Base-by-base conservation (phyloP, 2,797 vertebrate genomes). In the Triplophysa yarkandensis region DNA sequence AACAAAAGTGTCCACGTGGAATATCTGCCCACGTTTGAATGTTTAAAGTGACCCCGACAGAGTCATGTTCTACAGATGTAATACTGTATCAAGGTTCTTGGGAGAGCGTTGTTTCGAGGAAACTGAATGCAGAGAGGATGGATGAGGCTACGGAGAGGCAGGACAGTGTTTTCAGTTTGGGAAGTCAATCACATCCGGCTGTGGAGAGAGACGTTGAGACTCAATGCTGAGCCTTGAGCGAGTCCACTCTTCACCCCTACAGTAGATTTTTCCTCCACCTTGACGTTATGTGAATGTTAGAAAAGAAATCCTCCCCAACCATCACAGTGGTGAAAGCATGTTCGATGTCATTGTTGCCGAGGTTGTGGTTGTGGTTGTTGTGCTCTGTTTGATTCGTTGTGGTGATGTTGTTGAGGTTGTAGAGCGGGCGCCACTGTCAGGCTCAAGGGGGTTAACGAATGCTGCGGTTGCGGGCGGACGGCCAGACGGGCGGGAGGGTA, bases 1-100 rank as follows among this genome's bases (percentile, higher is more conserved):
- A 79, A 80, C 68, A 80, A 90, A 91, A 90, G 84, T 87, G 80
- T 83, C 78, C 81, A 81, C 82, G 85, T 82, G 84, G 80, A 88
- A 85, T 89, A 87, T 79, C 82, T 77, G 52, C 71, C 43, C 74
- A 55, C 34, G 25, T 44, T 39, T 65, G 46, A 28, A 55, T 74
- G 1, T 27, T 28, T 54, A 63, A 36, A 23, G 19, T 68, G 36
- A 23, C 17, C 2, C 55, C 17, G 55, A 50, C 32, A 28, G 34
- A 43, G n/a, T 6, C 6, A 57, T 14, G 6, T 69, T 58, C n/a
- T 30, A 57, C 21, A 25, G 36, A 50, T 60, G 25, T 21, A 39
- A 1, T 43, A 4, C 23, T 14, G 16, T 43, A n/a, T 57, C 7
- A 17, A 17, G 30, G 14, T 57, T 5, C 13, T 23, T 16, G 32